Percentiles rank a stretch among this genome's conserved stretches.
Evolutionary conservation across 92 coral and sea anemone species (phyloP).

Genomic region (Isaurus tuberculatus): DNA sequence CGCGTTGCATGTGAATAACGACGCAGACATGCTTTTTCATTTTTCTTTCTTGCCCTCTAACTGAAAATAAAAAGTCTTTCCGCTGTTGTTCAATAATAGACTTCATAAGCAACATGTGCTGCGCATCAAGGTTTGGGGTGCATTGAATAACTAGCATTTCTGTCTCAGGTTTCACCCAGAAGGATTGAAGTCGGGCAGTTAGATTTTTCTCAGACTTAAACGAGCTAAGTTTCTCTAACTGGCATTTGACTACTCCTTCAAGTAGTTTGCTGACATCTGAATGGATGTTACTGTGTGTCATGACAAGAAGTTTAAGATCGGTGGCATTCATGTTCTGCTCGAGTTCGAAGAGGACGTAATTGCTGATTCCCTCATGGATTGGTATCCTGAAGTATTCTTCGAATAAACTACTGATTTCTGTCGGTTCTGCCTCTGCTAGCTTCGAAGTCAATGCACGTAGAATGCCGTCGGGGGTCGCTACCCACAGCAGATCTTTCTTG

Average conservation of each 20-base stretch:
- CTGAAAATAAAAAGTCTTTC: constrained; percentile 48
- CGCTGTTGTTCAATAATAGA: constrained; percentile 91
- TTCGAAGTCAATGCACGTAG: constrained; percentile 71
- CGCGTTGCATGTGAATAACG: constrained; percentile 84
- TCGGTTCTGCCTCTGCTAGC: constrained; percentile 49
- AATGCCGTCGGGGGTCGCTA: constrained; percentile 94
- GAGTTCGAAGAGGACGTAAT: constrained; percentile 56
- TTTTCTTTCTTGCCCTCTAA: constrained; percentile 10
- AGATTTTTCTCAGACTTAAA: constrained; percentile 94
- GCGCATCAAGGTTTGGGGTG: constrained; percentile 90
- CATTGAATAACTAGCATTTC: constrained; percentile 87
- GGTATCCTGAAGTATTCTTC: constrained; percentile 75
- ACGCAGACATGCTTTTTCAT: constrained; percentile 86
- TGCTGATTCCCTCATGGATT: constrained; percentile 75
- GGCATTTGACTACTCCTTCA: constrained; percentile 66
- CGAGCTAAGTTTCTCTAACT: constrained; percentile 86
- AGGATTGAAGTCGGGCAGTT: constrained; percentile 75
- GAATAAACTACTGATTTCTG: constrained; percentile 66
- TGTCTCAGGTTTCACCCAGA: constrained; percentile 74
- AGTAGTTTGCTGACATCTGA: constrained; percentile 76
- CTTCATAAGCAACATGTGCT: constrained; percentile 89
- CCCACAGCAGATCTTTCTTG: constrained; percentile 83
- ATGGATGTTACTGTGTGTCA: constrained; percentile 93
- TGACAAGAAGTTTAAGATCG: constrained; percentile 76
- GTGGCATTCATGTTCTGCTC: constrained; percentile 32